Base-by-base conservation (phyloP, 2,113 vertebrate genomes). In the Pleuronectes platessa region DNA sequence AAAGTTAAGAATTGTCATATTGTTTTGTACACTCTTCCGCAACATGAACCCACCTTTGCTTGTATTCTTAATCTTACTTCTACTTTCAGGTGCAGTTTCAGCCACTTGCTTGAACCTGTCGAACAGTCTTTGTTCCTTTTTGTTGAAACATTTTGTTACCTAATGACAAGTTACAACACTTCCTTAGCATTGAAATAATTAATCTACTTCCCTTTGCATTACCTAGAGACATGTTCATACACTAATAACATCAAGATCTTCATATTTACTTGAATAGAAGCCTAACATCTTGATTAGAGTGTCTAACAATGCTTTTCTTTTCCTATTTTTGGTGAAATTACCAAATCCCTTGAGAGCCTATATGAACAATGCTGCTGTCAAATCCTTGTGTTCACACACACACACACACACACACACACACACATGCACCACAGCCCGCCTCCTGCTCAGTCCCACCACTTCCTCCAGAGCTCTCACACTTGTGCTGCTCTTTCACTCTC, bases 401-500 rank as follows among this genome's bases (percentile, higher is more conserved):
- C 74, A 74, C 27, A 61, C 31, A 71, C 58, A 60, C 68, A 75
- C 71, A 74, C 27, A 61, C 31, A 68, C 58, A 60, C 71, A 47
- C 60, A 51, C 47, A 68, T 26, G 53, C 35, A 54, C 31, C 10
- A 64, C 42, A 78, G 75, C 79, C 92, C 83, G 86, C 90, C 91
- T 86, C 71, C 90, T 89, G 76, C 69, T 49, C 49, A 23, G 58
- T 74, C 74, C 74, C 78, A 49, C 76, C 55, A 62, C 76, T 78
- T 84, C 80, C 85, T 85, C 85, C 76, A 64, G 68, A 49, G 71
- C 68, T 79, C 83, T 81, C 84, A 82, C 88, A 86, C 74, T 87
- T 80, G 76, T 83, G 78, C 80, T 74, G 53, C 61, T 90, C 84
- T 86, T 76, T 86, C 71, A 71, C 68, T 71, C 84, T 76, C 87